These are phyloP conservation scores for Oxyura jamaicensis DNA, from an alignment of 2,113 vertebrate genomes.

Conservation along the genomic window DNA sequence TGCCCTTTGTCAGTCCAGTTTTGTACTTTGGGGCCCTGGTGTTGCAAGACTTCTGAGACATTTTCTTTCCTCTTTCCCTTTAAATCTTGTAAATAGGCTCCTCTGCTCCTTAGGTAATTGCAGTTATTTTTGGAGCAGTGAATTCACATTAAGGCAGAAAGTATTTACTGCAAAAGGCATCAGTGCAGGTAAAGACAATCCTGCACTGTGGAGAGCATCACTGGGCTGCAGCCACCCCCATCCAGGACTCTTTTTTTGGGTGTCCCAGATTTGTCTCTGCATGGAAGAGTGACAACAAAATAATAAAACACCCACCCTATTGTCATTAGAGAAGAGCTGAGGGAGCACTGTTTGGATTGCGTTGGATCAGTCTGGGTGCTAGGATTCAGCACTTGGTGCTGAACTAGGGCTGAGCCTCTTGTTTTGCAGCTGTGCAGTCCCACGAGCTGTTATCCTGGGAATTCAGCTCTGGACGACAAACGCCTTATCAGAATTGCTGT, in stretches of 20 bases:
- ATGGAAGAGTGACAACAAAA: too few relatives aligned
- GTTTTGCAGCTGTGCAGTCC: background rate
- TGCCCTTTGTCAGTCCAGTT: background rate
- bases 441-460: background rate
- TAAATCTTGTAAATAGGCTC: constrained; percentile 59
- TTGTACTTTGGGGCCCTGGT: background rate
- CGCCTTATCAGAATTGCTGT: background rate
- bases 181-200: background rate
- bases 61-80: constrained; percentile 46
- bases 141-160: constrained; percentile 44
- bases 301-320: background rate
- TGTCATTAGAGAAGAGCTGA: constrained; percentile 60
- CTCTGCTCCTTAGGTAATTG: constrained; percentile 60
- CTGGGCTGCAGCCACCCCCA: background rate
- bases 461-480: background rate
- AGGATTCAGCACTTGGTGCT: constrained; percentile 17
- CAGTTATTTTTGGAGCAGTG: constrained; percentile 60
- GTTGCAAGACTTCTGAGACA: background rate
- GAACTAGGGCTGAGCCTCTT: constrained; percentile 5
- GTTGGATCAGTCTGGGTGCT: constrained; percentile 45
- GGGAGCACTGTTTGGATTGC: constrained; percentile 58
- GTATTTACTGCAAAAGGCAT: constrained; percentile 35
- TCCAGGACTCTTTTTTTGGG: background rate
- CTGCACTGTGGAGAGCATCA: fast-evolving
- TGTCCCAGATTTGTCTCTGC: background rate